Base-by-base conservation (phyloP, 2,797 vertebrate genomes). In the Rhinella marina region DNA sequence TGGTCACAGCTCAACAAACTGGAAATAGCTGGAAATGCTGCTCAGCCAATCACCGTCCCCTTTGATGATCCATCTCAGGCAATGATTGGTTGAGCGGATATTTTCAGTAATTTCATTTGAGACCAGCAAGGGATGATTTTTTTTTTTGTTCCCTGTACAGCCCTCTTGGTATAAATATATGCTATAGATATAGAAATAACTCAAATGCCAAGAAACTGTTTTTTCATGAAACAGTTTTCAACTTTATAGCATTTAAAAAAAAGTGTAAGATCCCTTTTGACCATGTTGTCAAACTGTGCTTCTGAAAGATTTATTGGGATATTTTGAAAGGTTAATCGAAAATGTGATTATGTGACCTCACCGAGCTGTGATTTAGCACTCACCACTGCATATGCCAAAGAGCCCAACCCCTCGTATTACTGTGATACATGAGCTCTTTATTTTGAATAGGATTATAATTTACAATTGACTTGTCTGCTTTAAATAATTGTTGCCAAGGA, bases 341-440 rank as follows among this genome's bases (percentile, higher is more conserved):
- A 92, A 92, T 91, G 91, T 91, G 87, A 85, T 91, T 91, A 85
- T 81, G 88, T 92, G 90, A 91, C 90, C 90, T 91, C 89, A 90
- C 79, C 90, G 90, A 90, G 91, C 91, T 86, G 92, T 90, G 89
- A 94, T 95, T 95, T 95, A 94, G 92, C 90, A 90, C 90, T 92
- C 92, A 93, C 89, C 91, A 84, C 89, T 91, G 89, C 90, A 59
- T 90, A 81, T 90, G 27, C 75, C 64, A 54, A 86, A 81, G 76
- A 84, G 88, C 91, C 77, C 70, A 75, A 87, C 87, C 54, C 81
- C 92, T 79, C 82, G 61, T 52, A 16, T 90, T 91, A 90, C 90
- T 59, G 66, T 68, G 89, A 82, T 88, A 81, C 89, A 57, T 90
- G 89, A 92, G 56, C 79, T 91, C 77, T 90, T 64, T 82, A 59